Base-by-base conservation (phyloP, 2,888 invertebrate genomes). In the Eilema depressum region DNA sequence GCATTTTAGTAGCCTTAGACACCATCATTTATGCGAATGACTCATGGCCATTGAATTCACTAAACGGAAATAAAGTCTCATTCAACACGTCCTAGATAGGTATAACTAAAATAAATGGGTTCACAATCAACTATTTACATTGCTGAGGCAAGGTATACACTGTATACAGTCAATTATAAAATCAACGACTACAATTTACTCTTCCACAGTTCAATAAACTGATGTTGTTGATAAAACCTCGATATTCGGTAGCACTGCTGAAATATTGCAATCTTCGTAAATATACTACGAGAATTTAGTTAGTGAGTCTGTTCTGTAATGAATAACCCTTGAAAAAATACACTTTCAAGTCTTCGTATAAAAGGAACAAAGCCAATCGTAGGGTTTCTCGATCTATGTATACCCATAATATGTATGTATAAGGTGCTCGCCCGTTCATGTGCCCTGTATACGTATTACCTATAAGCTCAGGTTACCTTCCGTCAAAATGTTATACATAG, bases 351-450 rank as follows among this genome's bases (percentile, higher is more conserved):
- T 92, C 88, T 93, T 93, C 93, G 84, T 88, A 86, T 85, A 89
- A 90, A 89, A 87, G 84, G 87, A 85, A 87, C 86, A 87, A 87
- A 89, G 86, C 83, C 85, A 85, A 88, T 86, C 86, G 89, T 92
- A 93, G 91, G 94, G 94, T 91, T 94, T 94, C 88, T 88, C 84
- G 84, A 83, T 86, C 86, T 74, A 74, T 75, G 75, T n/a, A 53
- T 7, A 20, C n/a, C 20, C 20, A 47, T 47, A 47, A 79, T 82
- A 75, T 83, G 81, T 76, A 73, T 74, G 80, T 78, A 41, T 62
- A 75, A 59, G 47, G 59, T 65, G 62, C 61, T 67, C 66, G 72
- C 66, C 59, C 59, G 81, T 76, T 84, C 85, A 69, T 75, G 81
- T 88, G 77, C 79, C 77, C 72, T 69, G 70, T 64, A 71, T 75